Conservation (phyloP, 1,140 invertebrate genomes). For the Aphaenogaster ashmeadi region DNA sequence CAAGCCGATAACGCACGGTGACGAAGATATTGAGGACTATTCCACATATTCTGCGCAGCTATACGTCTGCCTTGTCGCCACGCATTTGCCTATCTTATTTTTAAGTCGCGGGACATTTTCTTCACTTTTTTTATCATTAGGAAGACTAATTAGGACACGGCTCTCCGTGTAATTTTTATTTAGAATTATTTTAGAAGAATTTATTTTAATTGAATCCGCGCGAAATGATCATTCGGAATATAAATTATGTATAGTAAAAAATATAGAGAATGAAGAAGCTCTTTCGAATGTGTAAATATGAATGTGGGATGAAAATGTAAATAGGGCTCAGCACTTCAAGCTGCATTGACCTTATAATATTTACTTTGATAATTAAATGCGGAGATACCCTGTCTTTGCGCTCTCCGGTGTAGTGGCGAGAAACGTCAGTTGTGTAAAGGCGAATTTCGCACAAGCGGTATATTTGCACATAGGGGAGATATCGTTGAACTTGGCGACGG, state of each 20-base stretch:
- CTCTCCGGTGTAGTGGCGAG: not conserved
- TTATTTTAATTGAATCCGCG: not conserved
- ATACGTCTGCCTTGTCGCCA: not conserved
- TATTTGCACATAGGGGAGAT: not conserved
- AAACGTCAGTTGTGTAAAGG: not conserved
- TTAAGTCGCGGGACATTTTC: not conserved
- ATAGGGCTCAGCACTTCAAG: not conserved
- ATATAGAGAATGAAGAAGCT: not conserved
- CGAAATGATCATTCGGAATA: not conserved
- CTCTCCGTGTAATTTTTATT: not conserved
- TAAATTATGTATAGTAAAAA: not conserved
- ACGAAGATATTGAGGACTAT: not conserved
- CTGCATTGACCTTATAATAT: not conserved
- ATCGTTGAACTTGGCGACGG: constrained; percentile 28
- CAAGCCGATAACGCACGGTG: not conserved
- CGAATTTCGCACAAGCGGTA: not conserved
- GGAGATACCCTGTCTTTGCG: not conserved
- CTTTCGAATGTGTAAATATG: not conserved
- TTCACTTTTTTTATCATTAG: not conserved
- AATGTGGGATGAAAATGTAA: constrained; percentile 14
- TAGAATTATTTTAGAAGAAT: not conserved
- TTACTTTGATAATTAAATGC: not conserved
- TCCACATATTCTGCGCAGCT: not conserved
- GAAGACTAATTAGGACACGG: not conserved
- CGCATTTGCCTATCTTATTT: not conserved